phyloP scores from a whole-genome alignment of 2,113 vertebrate genomes.

The Raphicerus campestris region DNA sequence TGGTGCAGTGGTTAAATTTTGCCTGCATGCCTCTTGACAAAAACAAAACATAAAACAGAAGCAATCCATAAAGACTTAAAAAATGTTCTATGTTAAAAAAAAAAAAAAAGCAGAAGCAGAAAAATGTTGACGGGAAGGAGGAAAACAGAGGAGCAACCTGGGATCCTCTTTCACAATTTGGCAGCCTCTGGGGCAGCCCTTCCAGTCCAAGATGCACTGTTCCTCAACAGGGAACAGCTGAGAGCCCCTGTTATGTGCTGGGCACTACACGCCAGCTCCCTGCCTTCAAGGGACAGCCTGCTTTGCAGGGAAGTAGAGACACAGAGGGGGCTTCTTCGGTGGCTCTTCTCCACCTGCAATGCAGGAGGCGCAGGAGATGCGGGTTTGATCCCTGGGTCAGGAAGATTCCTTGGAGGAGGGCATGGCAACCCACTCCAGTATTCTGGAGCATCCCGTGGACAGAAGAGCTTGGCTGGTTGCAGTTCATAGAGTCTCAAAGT shows the following conservation, averaged over 20 bases:
- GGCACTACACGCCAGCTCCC: not conserved
- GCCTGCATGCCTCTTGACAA: not conserved
- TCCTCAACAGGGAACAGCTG: fast-evolving
- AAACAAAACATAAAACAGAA: not conserved
- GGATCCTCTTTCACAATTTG: not conserved
- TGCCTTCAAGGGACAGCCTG: not conserved
- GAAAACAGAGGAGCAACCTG: not conserved
- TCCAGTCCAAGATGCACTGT: fast-evolving
- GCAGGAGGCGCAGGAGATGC: not conserved
- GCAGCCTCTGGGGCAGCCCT: not conserved
- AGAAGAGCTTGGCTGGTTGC: not conserved
- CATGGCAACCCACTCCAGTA: not conserved
- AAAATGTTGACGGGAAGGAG: not conserved
- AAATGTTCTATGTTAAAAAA: not conserved
- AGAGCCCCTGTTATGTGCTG: fast-evolving
- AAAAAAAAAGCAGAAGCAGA: not conserved
- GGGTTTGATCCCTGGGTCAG: not conserved
- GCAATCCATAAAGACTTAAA: not conserved
- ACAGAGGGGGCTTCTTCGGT: fast-evolving
- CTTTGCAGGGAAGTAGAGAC: not conserved
- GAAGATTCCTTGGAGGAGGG: not conserved
- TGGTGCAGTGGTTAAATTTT: not conserved
- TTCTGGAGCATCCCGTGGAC: not conserved
- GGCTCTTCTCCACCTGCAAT: not conserved
- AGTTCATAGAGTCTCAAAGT: not conserved